Percentiles rank a stretch among this genome's conserved stretches.
Conservation (phyloP, 2,888 invertebrate genomes). For the Halictus quadricinctus region DNA sequence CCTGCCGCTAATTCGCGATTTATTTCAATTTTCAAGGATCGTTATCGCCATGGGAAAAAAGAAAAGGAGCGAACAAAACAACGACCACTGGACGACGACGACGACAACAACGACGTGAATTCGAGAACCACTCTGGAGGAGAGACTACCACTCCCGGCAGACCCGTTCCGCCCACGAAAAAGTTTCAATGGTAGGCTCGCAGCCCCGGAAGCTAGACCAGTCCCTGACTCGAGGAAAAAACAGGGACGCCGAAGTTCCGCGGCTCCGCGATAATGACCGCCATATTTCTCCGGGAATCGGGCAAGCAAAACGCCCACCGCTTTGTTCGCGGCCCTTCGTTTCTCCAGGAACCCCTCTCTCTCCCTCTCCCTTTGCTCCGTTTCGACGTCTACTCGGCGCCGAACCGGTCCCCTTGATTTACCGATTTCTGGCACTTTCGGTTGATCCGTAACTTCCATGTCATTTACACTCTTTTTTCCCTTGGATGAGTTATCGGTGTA, state of each 20-base stretch:
- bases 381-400: slow-evolving; percentile 26
- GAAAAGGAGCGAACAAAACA: not conserved
- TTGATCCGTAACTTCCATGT: not conserved
- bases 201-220: slow-evolving; percentile 9
- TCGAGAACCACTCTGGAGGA: not conserved
- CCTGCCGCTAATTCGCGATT: slow-evolving; percentile 63
- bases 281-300: slow-evolving; percentile 62
- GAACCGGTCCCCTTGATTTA: slow-evolving; percentile 25
- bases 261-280: slow-evolving; percentile 67
- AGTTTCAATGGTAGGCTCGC: not conserved
- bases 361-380: not conserved
- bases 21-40: slow-evolving; percentile 68
- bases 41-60: slow-evolving; percentile 40
- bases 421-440: slow-evolving; percentile 19
- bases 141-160: not conserved
- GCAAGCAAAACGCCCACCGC: slow-evolving; percentile 52
- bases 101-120: not conserved
- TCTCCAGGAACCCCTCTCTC: not conserved
- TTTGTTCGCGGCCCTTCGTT: slow-evolving; percentile 35
- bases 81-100: not conserved
- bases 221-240: slow-evolving; percentile 9
- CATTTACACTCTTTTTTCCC: not conserved
- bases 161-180: not conserved
- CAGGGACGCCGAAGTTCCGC: slow-evolving; percentile 55
- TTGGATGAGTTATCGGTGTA: not conserved